Evolutionary conservation across 2,113 vertebrate species (phyloP), one percentile per base, ranked within the genome.

Genomic region (Atractosteus spatula): DNA sequence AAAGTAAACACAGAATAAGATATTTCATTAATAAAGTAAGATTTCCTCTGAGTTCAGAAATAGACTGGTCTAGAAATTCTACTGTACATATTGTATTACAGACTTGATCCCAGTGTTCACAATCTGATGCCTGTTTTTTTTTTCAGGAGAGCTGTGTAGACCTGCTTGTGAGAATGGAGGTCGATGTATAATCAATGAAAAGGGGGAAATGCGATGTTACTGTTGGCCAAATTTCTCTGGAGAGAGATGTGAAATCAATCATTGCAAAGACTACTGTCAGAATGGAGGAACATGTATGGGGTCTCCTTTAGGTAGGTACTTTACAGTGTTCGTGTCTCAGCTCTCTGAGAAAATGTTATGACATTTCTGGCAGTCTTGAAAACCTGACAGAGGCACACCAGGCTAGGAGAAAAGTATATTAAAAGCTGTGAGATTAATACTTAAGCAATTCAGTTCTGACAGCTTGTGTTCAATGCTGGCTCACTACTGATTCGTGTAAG

Each of bases 211-310:
- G 68, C 91, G 96, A 2, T 99, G 97, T 79, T 95, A 95, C 80
- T 99, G 97, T 87, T 98, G 97, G 96, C 97, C 97, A 0, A 96
- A 94, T 86, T 99, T 97, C 81, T 97, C 97, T 0, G 97, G 97
- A 41, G 96, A 96, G 69, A 91, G 93, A 80, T 99, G 97, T 84
- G 96, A 99, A 88, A 92, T 93, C 69, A 98, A 97, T 78, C 97
- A 99, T 71, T 99, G 97, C 80, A 89, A 88, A 74, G 95, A 96
- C 82, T 99, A 97, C 88, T 99, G 97, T 84, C 91, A 96, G 77
- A 98, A 99, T 12, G 96, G 96, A 86, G 97, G 96, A 62, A 97
- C 94, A 8, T 99, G 97, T 29, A 82, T 89, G 73, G 94, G 97
- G 66, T 99, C 97, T 13, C 83, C 89, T 17, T 90, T 98, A 2